phyloP scores from a whole-genome alignment of 2,888 invertebrate species.

The Brenthis daphne region DNA sequence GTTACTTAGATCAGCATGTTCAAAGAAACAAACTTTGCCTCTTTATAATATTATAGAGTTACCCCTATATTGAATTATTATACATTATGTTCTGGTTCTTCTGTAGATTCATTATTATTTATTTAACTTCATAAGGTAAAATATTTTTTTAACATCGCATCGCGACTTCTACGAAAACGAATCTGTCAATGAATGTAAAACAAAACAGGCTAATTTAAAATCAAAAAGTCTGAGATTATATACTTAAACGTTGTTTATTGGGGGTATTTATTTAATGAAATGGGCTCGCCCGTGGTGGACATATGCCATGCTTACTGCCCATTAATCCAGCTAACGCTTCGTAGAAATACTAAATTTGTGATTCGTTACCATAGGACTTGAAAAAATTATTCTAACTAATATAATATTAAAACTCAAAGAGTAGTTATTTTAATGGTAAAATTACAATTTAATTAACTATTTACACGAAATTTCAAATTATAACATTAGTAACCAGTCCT shows the following conservation, averaged over 20 bases:
- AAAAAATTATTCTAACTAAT: not conserved
- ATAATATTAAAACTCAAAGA: not conserved
- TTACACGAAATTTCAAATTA: not conserved
- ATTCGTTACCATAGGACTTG: conserved; percentile 20
- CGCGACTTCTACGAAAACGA: not conserved
- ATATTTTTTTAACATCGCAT: too few relatives aligned
- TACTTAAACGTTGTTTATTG: conserved; percentile 1
- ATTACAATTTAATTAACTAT: not conserved
- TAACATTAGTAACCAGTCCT: too few relatives aligned
- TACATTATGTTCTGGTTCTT: too few relatives aligned
- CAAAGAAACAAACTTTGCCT: too few relatives aligned
- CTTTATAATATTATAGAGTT: too few relatives aligned
- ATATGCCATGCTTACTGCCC: conserved; percentile 20
- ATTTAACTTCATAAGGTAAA: too few relatives aligned
- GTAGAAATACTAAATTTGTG: conserved; percentile 32
- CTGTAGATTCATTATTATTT: too few relatives aligned
- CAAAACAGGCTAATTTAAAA: not conserved
- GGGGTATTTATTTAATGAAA: conserved; percentile 16
- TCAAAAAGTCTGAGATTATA: not conserved
- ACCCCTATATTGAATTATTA: too few relatives aligned
- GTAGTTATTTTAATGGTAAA: not conserved
- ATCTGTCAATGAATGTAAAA: not conserved
- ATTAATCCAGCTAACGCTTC: conserved; percentile 37
- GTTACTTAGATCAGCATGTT: too few relatives aligned
- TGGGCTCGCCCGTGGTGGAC: conserved; percentile 19